These are phyloP conservation scores for Aphelenchoides besseyi DNA, from an alignment of 1,140 invertebrate genomes.

Conservation along the genomic window DNA sequence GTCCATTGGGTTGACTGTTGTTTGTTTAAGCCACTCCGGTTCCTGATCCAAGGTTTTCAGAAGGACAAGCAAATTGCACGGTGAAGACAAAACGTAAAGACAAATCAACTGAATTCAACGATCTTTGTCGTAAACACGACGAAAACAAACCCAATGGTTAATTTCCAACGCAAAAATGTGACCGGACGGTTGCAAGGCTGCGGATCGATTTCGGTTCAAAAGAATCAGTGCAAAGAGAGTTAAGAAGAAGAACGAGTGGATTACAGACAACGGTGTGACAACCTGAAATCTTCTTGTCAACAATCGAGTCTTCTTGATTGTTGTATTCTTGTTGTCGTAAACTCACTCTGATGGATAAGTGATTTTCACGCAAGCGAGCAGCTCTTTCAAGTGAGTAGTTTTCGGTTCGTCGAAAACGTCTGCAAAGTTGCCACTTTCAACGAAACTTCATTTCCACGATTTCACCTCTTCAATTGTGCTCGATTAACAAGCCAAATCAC, in stretches of 20 bases:
- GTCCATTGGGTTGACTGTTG: not conserved
- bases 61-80: not conserved
- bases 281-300: no score
- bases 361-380: not conserved
- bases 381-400: not conserved
- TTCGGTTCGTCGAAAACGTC: not conserved
- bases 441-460: not conserved
- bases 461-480: slow-evolving; percentile 5
- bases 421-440: not conserved
- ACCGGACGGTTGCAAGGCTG: not conserved
- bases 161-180: slow-evolving; percentile 3
- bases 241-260: not conserved
- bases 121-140: not conserved
- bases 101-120: not conserved
- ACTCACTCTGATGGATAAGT: not conserved
- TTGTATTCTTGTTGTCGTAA: no score
- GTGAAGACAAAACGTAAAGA: not conserved
- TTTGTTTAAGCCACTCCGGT: not conserved
- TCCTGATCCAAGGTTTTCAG: not conserved
- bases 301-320: no score
- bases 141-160: not conserved
- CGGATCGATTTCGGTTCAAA: not conserved
- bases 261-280: not conserved
- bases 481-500: not conserved
- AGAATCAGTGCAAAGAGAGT: not conserved